Percentiles rank a stretch among this genome's conserved stretches.
These are phyloP conservation scores for Epizoanthus fatuus DNA, from an alignment of 92 coral and sea anemone genomes.

Conservation along the genomic window DNA sequence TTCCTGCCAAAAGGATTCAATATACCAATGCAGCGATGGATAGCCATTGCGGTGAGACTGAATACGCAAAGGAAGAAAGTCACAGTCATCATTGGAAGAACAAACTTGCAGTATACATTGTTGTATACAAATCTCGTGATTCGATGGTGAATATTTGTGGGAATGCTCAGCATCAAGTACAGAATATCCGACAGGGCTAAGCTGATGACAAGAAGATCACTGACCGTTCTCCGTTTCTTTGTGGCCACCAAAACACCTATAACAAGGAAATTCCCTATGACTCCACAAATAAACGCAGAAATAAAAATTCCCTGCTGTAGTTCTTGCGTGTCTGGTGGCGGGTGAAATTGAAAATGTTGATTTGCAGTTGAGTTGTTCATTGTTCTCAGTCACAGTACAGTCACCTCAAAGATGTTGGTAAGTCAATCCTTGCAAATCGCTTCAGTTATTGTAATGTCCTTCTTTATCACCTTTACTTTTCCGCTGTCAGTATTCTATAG, in stretches of 20 bases:
- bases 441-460: too few relatives aligned
- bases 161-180: slow-evolving; percentile 13
- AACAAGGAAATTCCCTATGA: slow-evolving; percentile 19
- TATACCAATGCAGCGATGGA: slow-evolving; percentile 43
- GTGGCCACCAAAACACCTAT: slow-evolving; percentile 13
- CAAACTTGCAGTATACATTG: slow-evolving; percentile 24
- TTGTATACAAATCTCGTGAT: neutral
- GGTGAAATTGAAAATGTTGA: neutral
- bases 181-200: slow-evolving; percentile 27
- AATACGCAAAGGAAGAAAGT: slow-evolving; percentile 32
- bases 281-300: slow-evolving; percentile 19
- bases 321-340: slow-evolving; percentile 1
- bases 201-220: slow-evolving; percentile 27
- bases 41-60: slow-evolving; percentile 32
- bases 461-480: too few relatives aligned
- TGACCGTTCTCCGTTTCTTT: slow-evolving; percentile 23
- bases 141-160: slow-evolving; percentile 3
- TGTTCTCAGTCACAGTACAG: too few relatives aligned
- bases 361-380: slow-evolving; percentile 25
- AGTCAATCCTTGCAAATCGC: too few relatives aligned
- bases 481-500: too few relatives aligned
- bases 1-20: slow-evolving; percentile 25
- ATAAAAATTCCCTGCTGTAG: slow-evolving; percentile 12
- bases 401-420: too few relatives aligned
- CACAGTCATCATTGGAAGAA: slow-evolving; percentile 33